A percentile compares a stretch with the other conserved stretches of the same genome.
Conservation (phyloP, 2,797 vertebrate species). For the Sandelia bainsii region DNA sequence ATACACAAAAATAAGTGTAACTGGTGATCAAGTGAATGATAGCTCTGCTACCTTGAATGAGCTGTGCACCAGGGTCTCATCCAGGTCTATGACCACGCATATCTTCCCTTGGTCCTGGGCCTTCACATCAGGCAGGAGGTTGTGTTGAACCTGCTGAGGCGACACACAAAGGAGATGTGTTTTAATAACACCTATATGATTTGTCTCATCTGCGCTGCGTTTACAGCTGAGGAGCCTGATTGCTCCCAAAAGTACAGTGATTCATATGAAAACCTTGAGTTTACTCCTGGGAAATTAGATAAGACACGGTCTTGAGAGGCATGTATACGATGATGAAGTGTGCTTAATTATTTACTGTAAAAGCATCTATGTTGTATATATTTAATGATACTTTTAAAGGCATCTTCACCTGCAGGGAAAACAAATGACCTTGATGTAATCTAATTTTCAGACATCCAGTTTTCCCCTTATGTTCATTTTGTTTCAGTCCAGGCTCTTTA, state of each 20-base stretch:
- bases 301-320: neutral
- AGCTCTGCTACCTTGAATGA: slow-evolving; percentile 88
- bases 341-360: slow-evolving; percentile 19
- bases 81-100: slow-evolving; percentile 92
- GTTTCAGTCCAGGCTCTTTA: slow-evolving; percentile 18
- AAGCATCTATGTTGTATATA: slow-evolving; percentile 11
- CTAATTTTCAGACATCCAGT: slow-evolving; percentile 9
- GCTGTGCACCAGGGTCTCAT: slow-evolving; percentile 91
- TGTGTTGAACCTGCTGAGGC: slow-evolving; percentile 83
- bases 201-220: neutral
- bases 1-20: neutral
- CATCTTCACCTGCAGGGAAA: slow-evolving; percentile 7
- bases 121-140: slow-evolving; percentile 89
- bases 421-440: slow-evolving; percentile 13
- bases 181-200: neutral
- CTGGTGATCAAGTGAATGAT: too few species aligned
- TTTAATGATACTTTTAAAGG: slow-evolving; percentile 14
- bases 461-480: neutral
- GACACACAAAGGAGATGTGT: slow-evolving; percentile 25
- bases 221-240: neutral
- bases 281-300: slow-evolving; percentile 50
- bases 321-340: neutral
- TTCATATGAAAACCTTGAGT: slow-evolving; percentile 29
- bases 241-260: neutral
- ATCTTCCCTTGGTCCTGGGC: slow-evolving; percentile 89